Evolutionary conservation across 2,888 invertebrate species (phyloP), one percentile per base, ranked within the genome.

Genomic region (Apoderus coryli): DNA sequence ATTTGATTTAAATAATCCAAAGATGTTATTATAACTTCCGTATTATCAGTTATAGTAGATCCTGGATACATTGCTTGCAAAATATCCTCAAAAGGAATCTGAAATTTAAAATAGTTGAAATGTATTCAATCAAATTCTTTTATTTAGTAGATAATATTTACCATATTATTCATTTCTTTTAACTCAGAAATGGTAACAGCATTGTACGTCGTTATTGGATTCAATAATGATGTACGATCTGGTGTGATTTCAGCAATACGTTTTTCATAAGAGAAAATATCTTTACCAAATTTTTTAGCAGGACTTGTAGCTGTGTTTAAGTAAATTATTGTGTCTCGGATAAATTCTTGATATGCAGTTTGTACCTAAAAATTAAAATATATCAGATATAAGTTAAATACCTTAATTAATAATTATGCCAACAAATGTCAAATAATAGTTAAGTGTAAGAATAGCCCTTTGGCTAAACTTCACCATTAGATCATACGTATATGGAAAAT

Each of bases 241-340:
- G 65, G 65, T 4, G 59, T 61, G 6, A 64, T 54, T 48, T 65
- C 64, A 1, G 67, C 67, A 6, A 69, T 57, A 14, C 68, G 47
- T 46, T 61, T 63, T 45, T 69, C 68, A 44, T 65, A 68, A 37
- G 56, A 56, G 42, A 64, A 67, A 35, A 67, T 59, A 39, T 65
- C 63, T 9, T 59, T 57, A 13, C 63, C 60, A 49, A 66, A 67
- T 36, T 53, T 53, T 3, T 52, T 48, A 0, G 67, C 65, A 29
- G 60, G 59, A 16, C 49, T 48, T 29, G 52, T 54, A 2, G 62
- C 57, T 2, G 60, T 62, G 15, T 62, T 61, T 33, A 69, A 45
- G 10, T 56, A 49, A 33, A 59, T 58, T 0, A 63, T 59, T 1
- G 62, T 54, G 41, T 69, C 67, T 33, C 60, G 55, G 34, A 67